A percentile compares a stretch with the other conserved stretches of the same genome.
Conservation (phyloP, 1,140 invertebrate species). For the Adoxophyes honmai region DNA sequence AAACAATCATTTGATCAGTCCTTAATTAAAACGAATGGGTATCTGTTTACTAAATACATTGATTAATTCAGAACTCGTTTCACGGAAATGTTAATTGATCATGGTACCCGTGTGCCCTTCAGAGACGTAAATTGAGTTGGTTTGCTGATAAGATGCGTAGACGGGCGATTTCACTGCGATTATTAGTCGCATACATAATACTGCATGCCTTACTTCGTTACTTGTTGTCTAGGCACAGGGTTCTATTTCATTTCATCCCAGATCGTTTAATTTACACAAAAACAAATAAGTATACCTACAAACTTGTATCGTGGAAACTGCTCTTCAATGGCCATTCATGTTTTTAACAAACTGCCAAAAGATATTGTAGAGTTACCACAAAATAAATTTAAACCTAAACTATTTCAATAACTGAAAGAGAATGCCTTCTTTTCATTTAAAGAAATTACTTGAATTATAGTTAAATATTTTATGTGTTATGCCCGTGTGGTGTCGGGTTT, state of each 20-base stretch:
- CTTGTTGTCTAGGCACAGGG: not conserved
- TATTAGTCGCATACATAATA: not conserved
- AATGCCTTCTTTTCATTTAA: too few species aligned
- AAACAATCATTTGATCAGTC: not conserved
- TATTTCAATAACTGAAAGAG: too few species aligned
- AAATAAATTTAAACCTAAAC: too few species aligned
- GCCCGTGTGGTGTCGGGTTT: too few species aligned
- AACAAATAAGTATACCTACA: too few species aligned
- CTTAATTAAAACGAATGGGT: not conserved
- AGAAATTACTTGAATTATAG: too few species aligned
- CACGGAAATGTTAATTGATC: not conserved
- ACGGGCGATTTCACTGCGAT: not conserved
- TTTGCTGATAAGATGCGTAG: not conserved
- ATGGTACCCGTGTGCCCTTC: not conserved
- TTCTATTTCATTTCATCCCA: not conserved
- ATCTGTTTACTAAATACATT: not conserved
- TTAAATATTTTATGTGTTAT: too few species aligned
- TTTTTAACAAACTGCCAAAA: too few species aligned
- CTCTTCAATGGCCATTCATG: too few species aligned
- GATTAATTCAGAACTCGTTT: not conserved
- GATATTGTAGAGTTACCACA: too few species aligned
- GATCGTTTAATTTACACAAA: not conserved
- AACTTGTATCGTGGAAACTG: too few species aligned
- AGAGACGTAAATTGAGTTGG: slow-evolving; percentile 1
- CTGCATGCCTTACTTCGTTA: not conserved